These are phyloP conservation scores for Apaloderma vittatum DNA, from an alignment of 2,113 vertebrate species.

Conservation along the genomic window DNA sequence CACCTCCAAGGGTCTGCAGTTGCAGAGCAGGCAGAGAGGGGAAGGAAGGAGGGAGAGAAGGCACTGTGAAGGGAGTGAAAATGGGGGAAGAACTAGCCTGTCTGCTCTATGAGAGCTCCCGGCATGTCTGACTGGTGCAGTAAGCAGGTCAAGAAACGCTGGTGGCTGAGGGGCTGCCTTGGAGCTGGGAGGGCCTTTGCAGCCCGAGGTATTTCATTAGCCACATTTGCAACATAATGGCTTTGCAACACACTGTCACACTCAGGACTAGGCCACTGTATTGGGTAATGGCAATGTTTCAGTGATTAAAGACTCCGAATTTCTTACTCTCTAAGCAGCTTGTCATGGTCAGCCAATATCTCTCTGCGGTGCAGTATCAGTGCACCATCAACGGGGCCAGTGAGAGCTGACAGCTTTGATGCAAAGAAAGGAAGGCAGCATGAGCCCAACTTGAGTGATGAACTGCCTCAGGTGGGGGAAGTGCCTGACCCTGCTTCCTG, in stretches of 20 bases:
- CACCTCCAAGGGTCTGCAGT: fast-evolving
- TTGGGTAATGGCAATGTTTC: not conserved
- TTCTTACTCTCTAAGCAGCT: not conserved
- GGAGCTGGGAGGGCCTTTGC: not conserved
- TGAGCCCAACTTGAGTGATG: not conserved
- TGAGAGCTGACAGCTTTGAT: not conserved
- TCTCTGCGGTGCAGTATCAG: not conserved
- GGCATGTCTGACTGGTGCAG: not conserved
- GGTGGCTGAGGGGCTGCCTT: not conserved
- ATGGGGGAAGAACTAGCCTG: fast-evolving
- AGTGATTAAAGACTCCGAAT: not conserved
- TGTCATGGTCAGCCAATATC: not conserved
- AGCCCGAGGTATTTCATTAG: not conserved
- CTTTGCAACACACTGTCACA: not conserved
- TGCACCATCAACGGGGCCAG: fast-evolving
- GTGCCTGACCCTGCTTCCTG: not conserved
- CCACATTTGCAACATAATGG: fast-evolving
- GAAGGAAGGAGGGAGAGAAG: not conserved
- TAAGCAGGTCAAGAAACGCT: not conserved
- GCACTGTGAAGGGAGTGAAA: not conserved
- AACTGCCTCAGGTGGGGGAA: not conserved
- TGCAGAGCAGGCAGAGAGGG: not conserved
- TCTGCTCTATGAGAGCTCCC: not conserved
- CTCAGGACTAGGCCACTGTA: not conserved
- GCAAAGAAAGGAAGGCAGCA: fast-evolving